These are phyloP conservation scores for Listronotus oregonensis DNA, from an alignment of 1,140 invertebrate genomes.

Conservation along the genomic window DNA sequence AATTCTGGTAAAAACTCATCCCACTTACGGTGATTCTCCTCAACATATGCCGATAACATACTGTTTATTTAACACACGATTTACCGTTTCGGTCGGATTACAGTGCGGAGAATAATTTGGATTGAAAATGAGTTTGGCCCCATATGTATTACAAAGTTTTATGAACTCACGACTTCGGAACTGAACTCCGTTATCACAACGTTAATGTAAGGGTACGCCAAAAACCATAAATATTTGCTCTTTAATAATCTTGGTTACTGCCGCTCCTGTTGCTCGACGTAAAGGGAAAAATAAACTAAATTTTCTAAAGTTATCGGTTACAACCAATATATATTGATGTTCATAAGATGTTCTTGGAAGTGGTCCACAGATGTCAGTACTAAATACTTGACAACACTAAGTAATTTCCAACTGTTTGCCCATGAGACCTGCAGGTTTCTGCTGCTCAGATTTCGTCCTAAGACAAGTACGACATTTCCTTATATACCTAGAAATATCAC, in stretches of 20 bases:
- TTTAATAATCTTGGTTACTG: constrained; percentile 23
- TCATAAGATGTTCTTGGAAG: constrained; percentile 4
- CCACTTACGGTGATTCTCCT: no score
- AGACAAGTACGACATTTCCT: not conserved
- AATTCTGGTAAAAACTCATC: no score
- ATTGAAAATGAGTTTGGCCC: no score
- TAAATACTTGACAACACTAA: constrained; percentile 6
- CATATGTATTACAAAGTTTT: no score
- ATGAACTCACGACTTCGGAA: no score
- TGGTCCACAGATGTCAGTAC: not conserved
- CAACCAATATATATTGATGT: constrained; percentile 8
- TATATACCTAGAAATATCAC: not conserved
- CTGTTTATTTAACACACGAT: no score
- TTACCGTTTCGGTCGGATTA: no score
- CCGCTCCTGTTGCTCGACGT: constrained; percentile 5
- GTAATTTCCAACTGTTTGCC: not conserved
- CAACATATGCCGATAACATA: no score
- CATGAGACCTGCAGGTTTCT: not conserved
- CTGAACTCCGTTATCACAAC: no score
- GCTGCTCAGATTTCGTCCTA: not conserved
- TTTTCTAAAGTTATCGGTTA: constrained; percentile 13
- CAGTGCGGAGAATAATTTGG: no score
- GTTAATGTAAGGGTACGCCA: constrained; percentile 25
- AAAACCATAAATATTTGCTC: constrained; percentile 29
- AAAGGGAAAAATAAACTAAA: constrained; percentile 22